These are phyloP conservation scores for Ursus arctos DNA, from an alignment of 2,113 vertebrate genomes.

Conservation along the genomic window DNA sequence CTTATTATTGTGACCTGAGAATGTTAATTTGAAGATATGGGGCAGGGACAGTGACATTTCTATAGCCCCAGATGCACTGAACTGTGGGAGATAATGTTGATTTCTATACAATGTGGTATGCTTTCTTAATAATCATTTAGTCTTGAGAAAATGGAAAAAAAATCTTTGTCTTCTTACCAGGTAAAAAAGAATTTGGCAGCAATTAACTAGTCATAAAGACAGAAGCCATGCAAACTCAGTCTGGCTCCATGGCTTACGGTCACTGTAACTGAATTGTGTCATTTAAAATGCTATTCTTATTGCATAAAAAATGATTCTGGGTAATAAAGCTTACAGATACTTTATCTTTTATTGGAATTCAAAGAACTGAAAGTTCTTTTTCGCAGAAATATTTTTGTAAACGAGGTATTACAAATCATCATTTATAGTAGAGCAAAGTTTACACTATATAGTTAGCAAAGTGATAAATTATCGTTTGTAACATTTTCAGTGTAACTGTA, in stretches of 20 bases:
- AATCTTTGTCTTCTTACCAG: slow-evolving; percentile 23
- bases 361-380: not conserved
- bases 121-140: slow-evolving; percentile 89
- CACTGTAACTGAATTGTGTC: slow-evolving; percentile 27
- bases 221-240: slow-evolving; percentile 11
- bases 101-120: slow-evolving; percentile 86
- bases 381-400: slow-evolving; percentile 6
- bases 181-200: slow-evolving; percentile 54
- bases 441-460: not conserved
- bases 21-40: slow-evolving; percentile 93
- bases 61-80: slow-evolving; percentile 76
- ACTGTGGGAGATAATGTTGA: slow-evolving; percentile 87
- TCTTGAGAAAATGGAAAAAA: slow-evolving; percentile 83
- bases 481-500: not conserved
- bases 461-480: not conserved
- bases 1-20: slow-evolving; percentile 93
- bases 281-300: not conserved
- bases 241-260: not conserved
- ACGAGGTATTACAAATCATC: not conserved
- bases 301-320: not conserved
- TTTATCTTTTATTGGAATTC: slow-evolving; percentile 17
- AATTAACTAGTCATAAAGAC: not conserved
- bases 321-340: not conserved
- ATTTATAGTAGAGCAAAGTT: not conserved
- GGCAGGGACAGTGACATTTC: slow-evolving; percentile 65